A percentile compares a stretch with the other conserved stretches of the same genome.
Evolutionary conservation across 2,888 invertebrate genomes (phyloP).

Genomic region (Polia nebulosa): DNA sequence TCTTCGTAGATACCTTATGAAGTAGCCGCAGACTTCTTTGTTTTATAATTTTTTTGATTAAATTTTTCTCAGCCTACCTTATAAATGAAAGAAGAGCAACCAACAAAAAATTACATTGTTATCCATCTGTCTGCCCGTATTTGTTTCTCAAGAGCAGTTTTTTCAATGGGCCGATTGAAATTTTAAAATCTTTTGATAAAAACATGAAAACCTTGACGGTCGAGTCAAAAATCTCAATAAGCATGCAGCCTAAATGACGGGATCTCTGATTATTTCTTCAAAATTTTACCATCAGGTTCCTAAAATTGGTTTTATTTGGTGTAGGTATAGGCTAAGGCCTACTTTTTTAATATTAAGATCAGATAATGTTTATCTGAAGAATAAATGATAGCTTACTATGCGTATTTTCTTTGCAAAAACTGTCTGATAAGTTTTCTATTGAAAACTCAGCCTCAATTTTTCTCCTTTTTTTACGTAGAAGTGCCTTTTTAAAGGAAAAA

Average conservation of each 20-base stretch:
- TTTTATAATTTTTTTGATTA: conserved; percentile 6
- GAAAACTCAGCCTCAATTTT: too few relatives aligned
- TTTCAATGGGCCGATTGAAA: background rate
- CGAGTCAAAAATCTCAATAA: background rate
- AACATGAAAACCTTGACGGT: background rate
- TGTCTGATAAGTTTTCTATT: too few relatives aligned
- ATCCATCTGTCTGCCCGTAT: background rate
- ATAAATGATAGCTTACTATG: too few relatives aligned
- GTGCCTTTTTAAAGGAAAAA: too few relatives aligned
- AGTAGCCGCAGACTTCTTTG: background rate
- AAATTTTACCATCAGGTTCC: background rate
- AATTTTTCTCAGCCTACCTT: background rate
- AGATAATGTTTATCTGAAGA: too few relatives aligned
- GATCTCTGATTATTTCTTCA: background rate
- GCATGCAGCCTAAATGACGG: background rate
- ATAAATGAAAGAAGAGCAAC: background rate
- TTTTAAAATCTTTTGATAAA: background rate
- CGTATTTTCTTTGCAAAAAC: too few relatives aligned
- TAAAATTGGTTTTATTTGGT: too few relatives aligned
- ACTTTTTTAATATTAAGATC: too few relatives aligned
- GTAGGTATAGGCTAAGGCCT: too few relatives aligned
- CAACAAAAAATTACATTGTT: background rate
- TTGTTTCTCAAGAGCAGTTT: background rate
- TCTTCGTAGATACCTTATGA: background rate
- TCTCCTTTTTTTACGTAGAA: too few relatives aligned